Evolutionary conservation across 2,888 invertebrate genomes (phyloP).

Genomic region (Cataglyphis albicans): DNA sequence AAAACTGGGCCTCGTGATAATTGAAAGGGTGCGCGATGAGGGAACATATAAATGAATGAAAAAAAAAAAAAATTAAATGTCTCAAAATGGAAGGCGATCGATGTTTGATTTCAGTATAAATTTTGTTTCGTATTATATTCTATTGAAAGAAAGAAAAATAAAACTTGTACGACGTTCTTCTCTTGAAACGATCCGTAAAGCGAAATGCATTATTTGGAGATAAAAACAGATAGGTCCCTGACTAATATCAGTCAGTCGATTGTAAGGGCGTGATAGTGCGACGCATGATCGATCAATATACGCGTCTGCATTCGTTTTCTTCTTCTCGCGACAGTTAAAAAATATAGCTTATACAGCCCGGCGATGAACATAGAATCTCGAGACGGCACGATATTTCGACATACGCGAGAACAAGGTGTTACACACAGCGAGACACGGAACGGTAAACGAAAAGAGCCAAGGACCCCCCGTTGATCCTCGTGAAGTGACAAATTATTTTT

Average conservation of each 20-base stretch:
- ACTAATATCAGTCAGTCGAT: not conserved
- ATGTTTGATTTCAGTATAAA: not conserved
- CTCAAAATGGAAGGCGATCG: not conserved
- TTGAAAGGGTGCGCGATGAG: constrained; percentile 59
- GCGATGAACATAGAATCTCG: constrained; percentile 45
- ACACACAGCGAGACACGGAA: constrained; percentile 39
- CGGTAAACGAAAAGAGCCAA: constrained; percentile 44
- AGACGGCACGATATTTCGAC: constrained; percentile 61
- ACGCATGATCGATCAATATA: constrained; percentile 37
- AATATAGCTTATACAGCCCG: constrained; percentile 27
- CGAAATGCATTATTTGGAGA: constrained; percentile 8
- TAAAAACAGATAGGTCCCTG: not conserved
- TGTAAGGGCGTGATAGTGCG: constrained; percentile 1
- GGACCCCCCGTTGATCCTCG: constrained; percentile 62
- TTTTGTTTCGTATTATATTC: not conserved
- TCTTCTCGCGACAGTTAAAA: constrained; percentile 4
- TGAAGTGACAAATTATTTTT: constrained; percentile 72
- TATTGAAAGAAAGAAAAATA: not conserved
- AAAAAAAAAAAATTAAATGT: constrained; percentile 46
- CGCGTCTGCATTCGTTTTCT: not conserved
- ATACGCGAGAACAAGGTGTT: constrained; percentile 62
- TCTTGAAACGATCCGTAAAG: not conserved
- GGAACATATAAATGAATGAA: constrained; percentile 41
- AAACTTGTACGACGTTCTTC: not conserved
- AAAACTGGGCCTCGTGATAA: constrained; percentile 69